Evolutionary conservation across 2,888 invertebrate species (phyloP).

Genomic region (Amiota minor): DNA sequence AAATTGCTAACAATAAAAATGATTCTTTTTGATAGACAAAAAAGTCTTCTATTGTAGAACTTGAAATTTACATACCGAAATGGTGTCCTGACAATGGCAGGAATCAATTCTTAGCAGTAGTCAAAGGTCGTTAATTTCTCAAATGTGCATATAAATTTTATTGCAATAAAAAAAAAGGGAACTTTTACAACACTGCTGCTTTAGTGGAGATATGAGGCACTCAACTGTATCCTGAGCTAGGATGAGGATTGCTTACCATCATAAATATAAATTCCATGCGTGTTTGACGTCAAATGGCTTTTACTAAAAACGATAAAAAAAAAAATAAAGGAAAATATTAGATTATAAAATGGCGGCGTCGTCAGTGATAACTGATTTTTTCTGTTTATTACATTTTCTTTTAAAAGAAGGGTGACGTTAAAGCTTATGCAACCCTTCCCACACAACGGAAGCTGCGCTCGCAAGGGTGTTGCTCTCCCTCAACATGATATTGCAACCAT

Average conservation of each 20-base stretch:
- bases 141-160: slow-evolving; percentile 55
- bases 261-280: slow-evolving; percentile 6
- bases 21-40: slow-evolving; percentile 26
- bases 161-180: slow-evolving; percentile 47
- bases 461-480: slow-evolving; percentile 34
- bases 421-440: slow-evolving; percentile 41
- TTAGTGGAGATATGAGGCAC: too few relatives aligned
- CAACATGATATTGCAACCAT: slow-evolving; percentile 14
- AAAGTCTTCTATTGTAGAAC: slow-evolving; percentile 10
- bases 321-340: neutral
- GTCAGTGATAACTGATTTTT: neutral
- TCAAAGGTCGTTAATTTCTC: slow-evolving; percentile 67
- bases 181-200: neutral
- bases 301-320: neutral
- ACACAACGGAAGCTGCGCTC: slow-evolving; percentile 22
- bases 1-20: slow-evolving; percentile 59
- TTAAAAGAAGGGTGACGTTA: neutral
- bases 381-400: too few relatives aligned
- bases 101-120: slow-evolving; percentile 49
- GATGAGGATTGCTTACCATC: neutral
- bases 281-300: neutral
- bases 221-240: neutral
- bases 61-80: too few relatives aligned
- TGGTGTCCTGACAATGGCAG: neutral
- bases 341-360: slow-evolving; percentile 17